Evolutionary conservation across 1,140 invertebrate genomes (phyloP).

Genomic region (Heliconius nattereri): DNA sequence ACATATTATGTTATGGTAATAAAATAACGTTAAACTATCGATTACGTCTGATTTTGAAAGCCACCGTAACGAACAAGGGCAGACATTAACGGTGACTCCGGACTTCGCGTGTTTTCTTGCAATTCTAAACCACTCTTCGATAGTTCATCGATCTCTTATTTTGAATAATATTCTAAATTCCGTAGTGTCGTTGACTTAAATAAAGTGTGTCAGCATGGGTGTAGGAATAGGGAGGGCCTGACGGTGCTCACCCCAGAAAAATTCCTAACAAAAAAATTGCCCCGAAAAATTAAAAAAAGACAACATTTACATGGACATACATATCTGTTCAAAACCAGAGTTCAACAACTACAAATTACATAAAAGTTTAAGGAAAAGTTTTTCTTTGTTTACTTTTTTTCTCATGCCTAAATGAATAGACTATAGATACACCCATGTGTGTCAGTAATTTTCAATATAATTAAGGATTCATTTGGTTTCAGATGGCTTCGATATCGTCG

Average conservation of each 20-base stretch:
- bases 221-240: too few species aligned
- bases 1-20: slow-evolving; percentile 2
- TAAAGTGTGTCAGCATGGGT: slow-evolving; percentile 39
- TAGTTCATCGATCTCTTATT: slow-evolving; percentile 52
- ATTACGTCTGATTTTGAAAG: slow-evolving; percentile 34
- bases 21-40: slow-evolving; percentile 19
- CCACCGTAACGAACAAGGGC: slow-evolving; percentile 55
- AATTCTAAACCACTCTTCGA: slow-evolving; percentile 41
- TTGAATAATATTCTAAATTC: slow-evolving; percentile 13
- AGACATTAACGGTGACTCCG: slow-evolving; percentile 48
- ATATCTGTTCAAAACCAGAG: too few species aligned
- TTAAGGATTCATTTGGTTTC: slow-evolving; percentile 51
- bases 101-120: slow-evolving; percentile 52
- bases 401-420: too few species aligned
- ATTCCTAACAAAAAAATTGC: too few species aligned
- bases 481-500: slow-evolving; percentile 98
- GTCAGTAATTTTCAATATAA: slow-evolving; percentile 46
- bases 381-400: too few species aligned
- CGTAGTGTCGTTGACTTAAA: slow-evolving; percentile 40
- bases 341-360: too few species aligned
- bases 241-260: too few species aligned
- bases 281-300: too few species aligned
- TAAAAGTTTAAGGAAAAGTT: too few species aligned
- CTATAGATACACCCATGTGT: slow-evolving; percentile 23
- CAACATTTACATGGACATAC: too few species aligned